Evolutionary conservation across 2,113 vertebrate species (phyloP), one percentile per base, ranked within the genome.

Genomic region (Elaphurus davidianus): DNA sequence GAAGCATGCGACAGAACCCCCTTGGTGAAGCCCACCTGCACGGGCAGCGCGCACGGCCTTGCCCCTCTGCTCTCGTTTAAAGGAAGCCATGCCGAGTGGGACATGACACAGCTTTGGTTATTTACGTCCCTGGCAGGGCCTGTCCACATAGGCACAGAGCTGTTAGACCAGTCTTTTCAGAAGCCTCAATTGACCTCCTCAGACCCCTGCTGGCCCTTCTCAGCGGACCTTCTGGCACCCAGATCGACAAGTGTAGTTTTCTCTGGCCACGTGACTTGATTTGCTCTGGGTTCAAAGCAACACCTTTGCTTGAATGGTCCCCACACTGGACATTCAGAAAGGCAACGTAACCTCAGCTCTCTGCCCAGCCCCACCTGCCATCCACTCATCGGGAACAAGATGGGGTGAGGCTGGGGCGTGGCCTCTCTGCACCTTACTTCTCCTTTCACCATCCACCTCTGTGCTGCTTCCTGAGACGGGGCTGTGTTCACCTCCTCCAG

Each of bases 21-120:
- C 0, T 3, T 5, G 0, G 0, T 1, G 3, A 5, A 1, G 78
- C 52, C 40, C 40, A 0, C 81, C 81, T 1, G 13, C n/a, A 0
- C 0, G 0, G 28, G 17, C 45, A 36, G 54, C 55, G 28, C 23
- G 1, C 52, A 5, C 0, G 6, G 54, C 60, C 60, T 16, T 3
- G 4, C 7, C 60, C 3, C 7, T 5, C 50, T 6, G 10, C 5
- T 67, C 52, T 67, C n/a, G 43, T 13, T 45, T 23, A 28, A 33
- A 27, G 3, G 47, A 10, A 33, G 85, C 30, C 60, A 21, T 5
- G 62, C 54, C 45, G 3, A 4, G 67, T 0, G 4, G 55, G 57
- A 21, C 27, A 7, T 6, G 19, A 3, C n/a, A 71, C 17, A 71
- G 64, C 64, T 71, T 36, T 71, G 33, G 50, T 36, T 10, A 16